These are phyloP conservation scores for Mythimna ferrago DNA, from an alignment of 2,888 invertebrate species.

Conservation along the genomic window DNA sequence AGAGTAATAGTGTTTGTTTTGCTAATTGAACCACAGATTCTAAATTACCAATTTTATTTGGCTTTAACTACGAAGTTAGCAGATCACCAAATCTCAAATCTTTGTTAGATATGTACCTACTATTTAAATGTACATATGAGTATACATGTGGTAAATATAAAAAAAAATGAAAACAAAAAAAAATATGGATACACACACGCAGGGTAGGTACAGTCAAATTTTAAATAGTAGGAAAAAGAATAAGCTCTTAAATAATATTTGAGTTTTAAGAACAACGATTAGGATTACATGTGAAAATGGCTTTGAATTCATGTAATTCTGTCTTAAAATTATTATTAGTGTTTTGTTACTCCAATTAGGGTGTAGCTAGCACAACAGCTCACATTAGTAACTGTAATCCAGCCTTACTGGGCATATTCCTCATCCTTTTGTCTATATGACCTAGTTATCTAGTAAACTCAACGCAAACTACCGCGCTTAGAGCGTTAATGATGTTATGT, in stretches of 20 bases:
- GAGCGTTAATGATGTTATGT: neutral
- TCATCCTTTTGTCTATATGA: neutral
- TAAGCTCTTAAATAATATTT: too few species aligned
- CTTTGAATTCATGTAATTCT: neutral
- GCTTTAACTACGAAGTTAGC: neutral
- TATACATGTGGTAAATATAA: too few species aligned
- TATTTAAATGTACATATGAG: neutral
- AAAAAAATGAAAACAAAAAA: too few species aligned
- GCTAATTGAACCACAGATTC: conserved; percentile 1
- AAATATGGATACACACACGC: too few species aligned
- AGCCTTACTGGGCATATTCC: neutral
- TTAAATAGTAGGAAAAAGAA: too few species aligned
- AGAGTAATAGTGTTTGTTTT: conserved; percentile 14
- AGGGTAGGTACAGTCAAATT: too few species aligned
- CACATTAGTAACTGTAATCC: too few species aligned
- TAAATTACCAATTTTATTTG: conserved; percentile 16
- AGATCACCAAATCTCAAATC: too few species aligned
- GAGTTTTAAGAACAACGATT: too few species aligned
- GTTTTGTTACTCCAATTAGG: neutral
- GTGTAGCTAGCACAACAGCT: neutral
- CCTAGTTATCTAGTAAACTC: neutral
- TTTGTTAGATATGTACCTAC: too few species aligned
- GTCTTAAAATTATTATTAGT: neutral
- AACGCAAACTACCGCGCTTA: neutral
- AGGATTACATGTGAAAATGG: neutral